These are phyloP conservation scores for Aspidoscelis tigris DNA, from an alignment of 2,113 vertebrate species.

Conservation along the genomic window DNA sequence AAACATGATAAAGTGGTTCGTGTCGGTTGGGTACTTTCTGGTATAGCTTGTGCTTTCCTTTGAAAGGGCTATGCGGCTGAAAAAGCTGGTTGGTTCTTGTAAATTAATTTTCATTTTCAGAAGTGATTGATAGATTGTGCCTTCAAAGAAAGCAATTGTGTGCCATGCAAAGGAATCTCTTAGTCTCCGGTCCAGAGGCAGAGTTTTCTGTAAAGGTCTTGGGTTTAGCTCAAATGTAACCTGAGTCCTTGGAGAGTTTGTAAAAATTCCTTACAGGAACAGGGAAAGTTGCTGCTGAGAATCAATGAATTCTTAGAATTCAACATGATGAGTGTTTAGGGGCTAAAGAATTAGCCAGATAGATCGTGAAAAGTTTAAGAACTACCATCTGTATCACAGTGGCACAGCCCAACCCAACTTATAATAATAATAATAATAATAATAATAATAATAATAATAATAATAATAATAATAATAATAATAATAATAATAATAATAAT, in stretches of 20 bases:
- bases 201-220: background rate
- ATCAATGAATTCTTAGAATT: background rate
- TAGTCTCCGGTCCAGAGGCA: background rate
- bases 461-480: no score
- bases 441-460: no score
- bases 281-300: background rate
- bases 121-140: slow-evolving; percentile 55
- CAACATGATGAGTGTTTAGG: background rate
- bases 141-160: slow-evolving; percentile 52
- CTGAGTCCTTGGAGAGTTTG: background rate
- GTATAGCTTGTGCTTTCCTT: slow-evolving; percentile 51
- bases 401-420: no score
- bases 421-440: no score
- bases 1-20: slow-evolving; percentile 73
- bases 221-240: background rate
- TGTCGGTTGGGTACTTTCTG: slow-evolving; percentile 54
- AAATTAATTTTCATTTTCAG: slow-evolving; percentile 59
- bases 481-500: no score
- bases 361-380: background rate
- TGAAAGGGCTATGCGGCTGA: slow-evolving; percentile 35
- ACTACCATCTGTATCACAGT: no score
- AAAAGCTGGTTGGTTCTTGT: slow-evolving; percentile 24
- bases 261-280: background rate
- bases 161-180: background rate
- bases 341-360: background rate